Evolutionary conservation across 2,113 vertebrate genomes (phyloP).

Genomic region (Genyomyrus donnyi): DNA sequence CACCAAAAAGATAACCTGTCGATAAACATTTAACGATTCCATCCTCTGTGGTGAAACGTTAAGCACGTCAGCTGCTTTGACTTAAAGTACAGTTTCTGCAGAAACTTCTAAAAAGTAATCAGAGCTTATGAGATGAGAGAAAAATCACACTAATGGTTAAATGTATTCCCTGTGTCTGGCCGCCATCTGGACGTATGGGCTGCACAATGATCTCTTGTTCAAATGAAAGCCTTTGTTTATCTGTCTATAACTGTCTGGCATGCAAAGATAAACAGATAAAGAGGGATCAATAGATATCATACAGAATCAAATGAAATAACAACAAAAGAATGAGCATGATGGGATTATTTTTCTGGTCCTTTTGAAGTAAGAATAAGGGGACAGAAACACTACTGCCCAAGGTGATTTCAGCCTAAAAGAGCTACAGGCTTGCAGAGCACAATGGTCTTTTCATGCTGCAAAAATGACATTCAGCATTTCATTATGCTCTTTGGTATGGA

Average conservation of each 20-base stretch:
- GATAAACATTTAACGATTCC: not conserved
- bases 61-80: not conserved
- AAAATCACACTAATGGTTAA: constrained; percentile 1
- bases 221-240: constrained; percentile 13
- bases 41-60: not conserved
- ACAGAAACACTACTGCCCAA: constrained; percentile 9
- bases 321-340: not conserved
- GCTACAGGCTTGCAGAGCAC: not conserved
- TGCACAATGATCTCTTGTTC: constrained; percentile 19
- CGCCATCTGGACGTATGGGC: constrained; percentile 7
- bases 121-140: not conserved
- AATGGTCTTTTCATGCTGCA: constrained; percentile 12
- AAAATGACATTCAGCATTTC: constrained; percentile 19
- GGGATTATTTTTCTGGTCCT: constrained; percentile 1
- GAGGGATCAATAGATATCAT: constrained; percentile 15
- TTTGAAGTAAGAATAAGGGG: constrained; percentile 15
- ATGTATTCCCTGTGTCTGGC: constrained; percentile 2
- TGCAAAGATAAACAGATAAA: constrained; percentile 22
- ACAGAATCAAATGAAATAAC: constrained; percentile 11
- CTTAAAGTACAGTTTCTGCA: not conserved
- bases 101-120: not conserved
- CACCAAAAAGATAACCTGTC: not conserved
- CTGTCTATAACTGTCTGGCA: constrained; percentile 16
- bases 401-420: constrained; percentile 9
- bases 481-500: constrained; percentile 8